Percentiles rank a stretch among this genome's conserved stretches.
Evolutionary conservation across 2,113 vertebrate genomes (phyloP).

Genomic region (Melanerpes aurifrons): DNA sequence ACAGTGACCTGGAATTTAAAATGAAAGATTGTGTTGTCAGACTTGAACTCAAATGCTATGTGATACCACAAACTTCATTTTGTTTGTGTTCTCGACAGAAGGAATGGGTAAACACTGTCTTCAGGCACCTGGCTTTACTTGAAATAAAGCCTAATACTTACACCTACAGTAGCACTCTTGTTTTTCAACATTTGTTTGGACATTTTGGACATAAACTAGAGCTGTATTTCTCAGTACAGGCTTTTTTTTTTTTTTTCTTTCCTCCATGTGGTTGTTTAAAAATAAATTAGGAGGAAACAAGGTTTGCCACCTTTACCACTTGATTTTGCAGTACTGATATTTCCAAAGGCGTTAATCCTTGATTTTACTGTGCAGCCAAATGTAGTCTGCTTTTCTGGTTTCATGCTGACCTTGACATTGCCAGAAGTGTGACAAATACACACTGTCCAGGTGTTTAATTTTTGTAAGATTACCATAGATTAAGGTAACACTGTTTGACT

Average conservation of each 20-base stretch:
- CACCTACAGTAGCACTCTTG: not conserved
- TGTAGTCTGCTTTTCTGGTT: not conserved
- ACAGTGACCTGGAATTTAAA: not conserved
- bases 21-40: not conserved
- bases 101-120: constrained; percentile 38
- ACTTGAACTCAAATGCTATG: not conserved
- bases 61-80: constrained; percentile 15
- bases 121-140: constrained; percentile 35
- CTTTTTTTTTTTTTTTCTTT: not conserved
- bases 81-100: not conserved
- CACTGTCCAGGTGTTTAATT: constrained; percentile 5
- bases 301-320: not conserved
- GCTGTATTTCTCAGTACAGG: not conserved
- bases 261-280: not conserved
- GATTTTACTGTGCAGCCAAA: not conserved
- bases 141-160: constrained; percentile 26
- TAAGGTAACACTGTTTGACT: not conserved
- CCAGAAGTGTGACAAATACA: not conserved
- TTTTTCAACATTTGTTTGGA: constrained; percentile 25
- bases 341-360: not conserved
- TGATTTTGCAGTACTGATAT: not conserved
- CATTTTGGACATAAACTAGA: not conserved
- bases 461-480: not conserved
- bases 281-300: not conserved
- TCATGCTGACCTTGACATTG: not conserved